Conservation (phyloP, 1,140 invertebrate species). For the Teleopsis dalmanni region DNA sequence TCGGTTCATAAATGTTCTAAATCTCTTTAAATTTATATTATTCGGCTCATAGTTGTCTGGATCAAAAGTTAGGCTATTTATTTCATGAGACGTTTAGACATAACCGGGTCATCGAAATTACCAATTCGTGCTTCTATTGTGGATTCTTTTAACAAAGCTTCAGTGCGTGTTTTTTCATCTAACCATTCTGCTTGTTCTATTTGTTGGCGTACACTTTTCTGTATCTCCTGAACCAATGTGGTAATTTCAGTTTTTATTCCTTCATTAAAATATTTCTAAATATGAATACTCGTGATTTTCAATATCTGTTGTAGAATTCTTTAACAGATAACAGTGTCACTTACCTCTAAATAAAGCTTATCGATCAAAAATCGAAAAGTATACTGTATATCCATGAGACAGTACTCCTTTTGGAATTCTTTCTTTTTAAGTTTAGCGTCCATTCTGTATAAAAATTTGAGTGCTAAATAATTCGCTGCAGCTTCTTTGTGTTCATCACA, state of each 20-base stretch:
- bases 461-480: conserved; percentile 32
- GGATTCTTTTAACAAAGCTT: conserved; percentile 51
- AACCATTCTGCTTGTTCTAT: conserved; percentile 63
- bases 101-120: conserved; percentile 49
- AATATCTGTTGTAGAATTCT: too few relatives aligned
- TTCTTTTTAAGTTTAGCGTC: conserved; percentile 21
- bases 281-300: too few relatives aligned
- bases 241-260: conserved; percentile 18
- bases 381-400: conserved; percentile 14
- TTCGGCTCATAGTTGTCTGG: conserved; percentile 17
- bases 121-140: conserved; percentile 52
- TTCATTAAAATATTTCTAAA: conserved; percentile 26
- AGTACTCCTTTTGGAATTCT: conserved; percentile 40
- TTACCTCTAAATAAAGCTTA: conserved; percentile 14
- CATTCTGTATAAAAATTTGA: conserved; percentile 28
- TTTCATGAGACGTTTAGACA: conserved; percentile 16
- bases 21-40: conserved; percentile 19
- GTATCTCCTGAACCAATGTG: conserved; percentile 44
- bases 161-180: conserved; percentile 54
- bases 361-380: conserved; percentile 19
- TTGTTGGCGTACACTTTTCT: conserved; percentile 51
- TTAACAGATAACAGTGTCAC: too few relatives aligned
- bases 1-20: conserved; percentile 15
- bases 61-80: conserved; percentile 17
- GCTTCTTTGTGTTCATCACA: conserved; percentile 21